Base-by-base conservation (phyloP, 2,888 invertebrate species). In the Taphrorychus bicolor region DNA sequence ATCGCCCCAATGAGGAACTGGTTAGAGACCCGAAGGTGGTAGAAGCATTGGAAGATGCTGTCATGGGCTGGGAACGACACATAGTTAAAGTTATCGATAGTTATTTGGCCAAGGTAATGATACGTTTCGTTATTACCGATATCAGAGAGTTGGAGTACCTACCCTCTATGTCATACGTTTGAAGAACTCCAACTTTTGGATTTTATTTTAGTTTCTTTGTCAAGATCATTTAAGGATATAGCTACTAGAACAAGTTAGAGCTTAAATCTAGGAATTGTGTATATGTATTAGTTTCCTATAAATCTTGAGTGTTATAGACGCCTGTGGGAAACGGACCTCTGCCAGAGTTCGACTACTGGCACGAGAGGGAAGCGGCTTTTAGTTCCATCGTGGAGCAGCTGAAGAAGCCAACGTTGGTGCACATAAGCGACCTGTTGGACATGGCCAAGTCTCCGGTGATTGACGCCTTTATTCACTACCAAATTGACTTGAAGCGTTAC, bases 311-410 rank as follows among this genome's bases (percentile, higher is more conserved):
- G 41, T 75, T 75, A 66, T 73, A 87, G 86, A 82, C 85, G 65
- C 86, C 89, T 0, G 86, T 87, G 51, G 92, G 91, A 0, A 87
- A 89, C 66, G 92, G 93, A 0, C 95, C 95, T 0, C 86, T 95
- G 60, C 90, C 93, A 0, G 95, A 95, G 79, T 93, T 92, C 77
- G 89, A 90, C 69, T 92, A 92, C 75, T 97, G 96, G 96, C 87
- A 91, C 58, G 90, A 92, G 75, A 85, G 91, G 70, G 91, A 94
- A 78, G 87, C 90, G 0, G 90, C 91, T 59, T 84, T 95, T 18
- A 92, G 93, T 63, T 84, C 91, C 21, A 82, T 95, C 0, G 88
- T 91, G 18, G 95, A 96, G 74, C 94, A 96, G 78, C 82, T 96
- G 41, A 92, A 92, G 76, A 88, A 91, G 41, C 88, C 89, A 0